A percentile compares a stretch with the other conserved stretches of the same genome.
Conservation (phyloP, 2,113 vertebrate genomes). For the Catharus bicknelli region DNA sequence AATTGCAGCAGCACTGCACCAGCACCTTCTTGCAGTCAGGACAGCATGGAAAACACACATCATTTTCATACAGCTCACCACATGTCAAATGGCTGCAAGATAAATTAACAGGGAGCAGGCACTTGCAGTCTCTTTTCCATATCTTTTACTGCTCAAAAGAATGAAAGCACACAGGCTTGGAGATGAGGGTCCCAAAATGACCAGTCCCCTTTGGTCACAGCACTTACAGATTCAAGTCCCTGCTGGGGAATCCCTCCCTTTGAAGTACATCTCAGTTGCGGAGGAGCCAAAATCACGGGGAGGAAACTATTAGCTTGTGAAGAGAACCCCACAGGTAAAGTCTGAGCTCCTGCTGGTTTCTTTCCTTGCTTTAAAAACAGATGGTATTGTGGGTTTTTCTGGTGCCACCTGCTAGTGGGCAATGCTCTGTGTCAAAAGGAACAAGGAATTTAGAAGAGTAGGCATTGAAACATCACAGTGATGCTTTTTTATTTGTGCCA, state of each 20-base stretch:
- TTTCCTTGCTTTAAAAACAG: neutral
- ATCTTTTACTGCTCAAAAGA: neutral
- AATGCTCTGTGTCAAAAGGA: neutral
- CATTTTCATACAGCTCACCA: neutral
- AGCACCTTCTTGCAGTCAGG: neutral
- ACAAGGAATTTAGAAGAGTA: neutral
- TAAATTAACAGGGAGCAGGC: neutral
- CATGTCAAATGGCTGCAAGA: neutral
- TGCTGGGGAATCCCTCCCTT: neutral
- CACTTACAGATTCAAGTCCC: neutral
- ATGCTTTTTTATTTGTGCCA: neutral
- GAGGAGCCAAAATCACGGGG: rapidly evolving
- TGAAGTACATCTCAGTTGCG: neutral
- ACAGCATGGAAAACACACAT: rapidly evolving
- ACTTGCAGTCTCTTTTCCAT: neutral
- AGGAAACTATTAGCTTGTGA: neutral
- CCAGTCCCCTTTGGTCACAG: rapidly evolving
- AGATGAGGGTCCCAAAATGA: neutral
- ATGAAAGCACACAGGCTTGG: neutral
- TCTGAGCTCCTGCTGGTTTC: neutral
- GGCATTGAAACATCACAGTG: neutral
- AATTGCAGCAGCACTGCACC: neutral
- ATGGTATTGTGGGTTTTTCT: neutral
- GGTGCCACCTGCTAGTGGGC: neutral
- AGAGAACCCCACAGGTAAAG: neutral